These are phyloP conservation scores for Hipparchia semele DNA, from an alignment of 2,888 invertebrate species.

Conservation along the genomic window DNA sequence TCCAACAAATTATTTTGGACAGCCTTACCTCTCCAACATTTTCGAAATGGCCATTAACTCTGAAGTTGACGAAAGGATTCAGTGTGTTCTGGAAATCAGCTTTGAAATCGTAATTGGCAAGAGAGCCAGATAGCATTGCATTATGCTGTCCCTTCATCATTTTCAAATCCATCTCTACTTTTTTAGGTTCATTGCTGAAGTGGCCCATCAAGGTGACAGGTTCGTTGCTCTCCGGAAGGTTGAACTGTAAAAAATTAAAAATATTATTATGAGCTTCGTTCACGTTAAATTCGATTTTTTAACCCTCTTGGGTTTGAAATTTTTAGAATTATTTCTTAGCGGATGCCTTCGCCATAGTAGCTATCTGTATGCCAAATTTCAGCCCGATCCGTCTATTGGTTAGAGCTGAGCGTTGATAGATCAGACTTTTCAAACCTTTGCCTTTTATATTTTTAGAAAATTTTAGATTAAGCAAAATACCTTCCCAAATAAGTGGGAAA, in stretches of 20 bases:
- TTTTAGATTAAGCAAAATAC: not conserved
- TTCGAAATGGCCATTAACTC: slow-evolving; percentile 81
- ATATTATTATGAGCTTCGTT: not conserved
- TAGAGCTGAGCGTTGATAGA: too few relatives aligned
- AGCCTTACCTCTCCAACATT: slow-evolving; percentile 61
- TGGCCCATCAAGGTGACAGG: slow-evolving; percentile 79
- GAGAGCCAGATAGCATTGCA: slow-evolving; percentile 72
- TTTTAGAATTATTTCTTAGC: too few relatives aligned
- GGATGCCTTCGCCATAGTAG: too few relatives aligned
- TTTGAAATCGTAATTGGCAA: slow-evolving; percentile 68
- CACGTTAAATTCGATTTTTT: too few relatives aligned
- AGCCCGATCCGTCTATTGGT: too few relatives aligned
- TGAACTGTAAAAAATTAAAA: slow-evolving; percentile 40
- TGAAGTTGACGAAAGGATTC: slow-evolving; percentile 84
- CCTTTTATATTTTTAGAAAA: too few relatives aligned
- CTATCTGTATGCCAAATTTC: too few relatives aligned
- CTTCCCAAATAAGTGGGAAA: not conserved
- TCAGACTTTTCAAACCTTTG: too few relatives aligned
- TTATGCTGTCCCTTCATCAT: slow-evolving; percentile 76
- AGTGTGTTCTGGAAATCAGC: slow-evolving; percentile 82
- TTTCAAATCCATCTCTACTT: slow-evolving; percentile 75
- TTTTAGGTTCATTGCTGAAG: slow-evolving; percentile 62
- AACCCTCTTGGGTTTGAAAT: too few relatives aligned
- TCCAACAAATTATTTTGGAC: not conserved
- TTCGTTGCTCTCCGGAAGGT: slow-evolving; percentile 63